Conservation (phyloP, 1,140 invertebrate genomes). For the Leptinotarsa defecta region DNA sequence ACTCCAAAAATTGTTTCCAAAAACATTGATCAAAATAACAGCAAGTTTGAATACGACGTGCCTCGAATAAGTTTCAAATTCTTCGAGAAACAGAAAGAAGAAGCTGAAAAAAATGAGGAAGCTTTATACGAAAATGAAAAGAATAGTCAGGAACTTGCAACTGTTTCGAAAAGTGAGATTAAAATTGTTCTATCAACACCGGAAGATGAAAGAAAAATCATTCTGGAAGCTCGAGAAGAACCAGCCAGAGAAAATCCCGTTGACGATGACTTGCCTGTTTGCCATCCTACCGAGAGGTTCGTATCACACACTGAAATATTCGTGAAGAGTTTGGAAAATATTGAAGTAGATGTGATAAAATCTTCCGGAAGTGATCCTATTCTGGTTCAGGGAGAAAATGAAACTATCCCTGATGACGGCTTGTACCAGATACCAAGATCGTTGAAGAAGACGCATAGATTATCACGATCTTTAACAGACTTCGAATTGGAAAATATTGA, state of each 20-base stretch:
- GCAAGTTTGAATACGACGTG: conserved; percentile 50
- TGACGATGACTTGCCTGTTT: conserved; percentile 25
- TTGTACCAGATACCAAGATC: conserved; percentile 52
- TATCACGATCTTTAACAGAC: conserved; percentile 52
- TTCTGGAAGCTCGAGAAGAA: conserved; percentile 14
- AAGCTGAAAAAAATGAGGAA: conserved; percentile 29
- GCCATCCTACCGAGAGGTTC: conserved; percentile 35
- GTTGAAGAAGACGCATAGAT: conserved; percentile 36
- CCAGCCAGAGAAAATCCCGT: background rate
- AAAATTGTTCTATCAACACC: conserved; percentile 37
- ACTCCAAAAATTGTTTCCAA: conserved; percentile 22
- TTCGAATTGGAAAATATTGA: conserved; percentile 48
- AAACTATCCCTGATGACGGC: conserved; percentile 43
- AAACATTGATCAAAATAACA: conserved; percentile 39
- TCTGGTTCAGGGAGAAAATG: conserved; percentile 24
- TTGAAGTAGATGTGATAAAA: conserved; percentile 40
- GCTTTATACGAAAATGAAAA: conserved; percentile 38
- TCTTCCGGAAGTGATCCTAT: conserved; percentile 52
- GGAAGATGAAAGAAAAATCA: background rate
- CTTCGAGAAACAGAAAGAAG: conserved; percentile 40
- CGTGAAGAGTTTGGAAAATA: conserved; percentile 26
- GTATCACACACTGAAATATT: conserved; percentile 36
- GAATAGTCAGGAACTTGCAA: conserved; percentile 22
- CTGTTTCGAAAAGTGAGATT: conserved; percentile 38
- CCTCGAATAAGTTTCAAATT: conserved; percentile 55